Percentiles rank a stretch among this genome's conserved stretches.
Conservation (phyloP, 2,888 invertebrate genomes). For the Sesamia inferens region DNA sequence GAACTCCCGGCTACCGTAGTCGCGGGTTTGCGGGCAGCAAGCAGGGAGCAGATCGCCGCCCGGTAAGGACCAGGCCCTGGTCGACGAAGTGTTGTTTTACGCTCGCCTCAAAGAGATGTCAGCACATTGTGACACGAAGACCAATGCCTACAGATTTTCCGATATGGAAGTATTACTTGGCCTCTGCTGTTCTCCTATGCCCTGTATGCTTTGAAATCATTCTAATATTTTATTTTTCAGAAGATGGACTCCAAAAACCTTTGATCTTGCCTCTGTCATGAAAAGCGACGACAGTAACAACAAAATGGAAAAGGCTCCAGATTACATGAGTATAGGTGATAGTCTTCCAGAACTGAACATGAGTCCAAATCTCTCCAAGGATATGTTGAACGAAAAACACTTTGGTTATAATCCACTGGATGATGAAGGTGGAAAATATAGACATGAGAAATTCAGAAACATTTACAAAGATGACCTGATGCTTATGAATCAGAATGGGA, state of each 20-base stretch:
- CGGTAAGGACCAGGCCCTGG: too few relatives aligned
- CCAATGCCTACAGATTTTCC: too few relatives aligned
- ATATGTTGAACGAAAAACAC: conserved; percentile 52
- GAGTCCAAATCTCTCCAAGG: conserved; percentile 47
- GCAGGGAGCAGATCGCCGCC: too few relatives aligned
- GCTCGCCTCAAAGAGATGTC: too few relatives aligned
- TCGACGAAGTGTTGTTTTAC: too few relatives aligned
- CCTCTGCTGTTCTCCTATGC: too few relatives aligned
- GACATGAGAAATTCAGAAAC: conserved; percentile 53
- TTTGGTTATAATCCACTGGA: conserved; percentile 48
- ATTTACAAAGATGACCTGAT: conserved; percentile 50
- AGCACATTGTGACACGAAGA: too few relatives aligned
- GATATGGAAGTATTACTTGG: too few relatives aligned
- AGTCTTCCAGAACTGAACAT: conserved; percentile 51
- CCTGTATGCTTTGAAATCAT: too few relatives aligned
- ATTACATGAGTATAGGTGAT: conserved; percentile 54
- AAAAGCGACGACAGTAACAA: conserved; percentile 45
- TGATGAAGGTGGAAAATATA: conserved; percentile 48
- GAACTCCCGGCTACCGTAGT: too few relatives aligned
- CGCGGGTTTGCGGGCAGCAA: too few relatives aligned
- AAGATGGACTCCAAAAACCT: conserved; percentile 48
- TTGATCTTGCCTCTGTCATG: conserved; percentile 54
- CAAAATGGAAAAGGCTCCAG: conserved; percentile 48
- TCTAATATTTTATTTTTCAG: neutral
- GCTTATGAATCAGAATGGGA: conserved; percentile 32